Evolutionary conservation across 2,888 invertebrate genomes (phyloP), one percentile per base, ranked within the genome.

Genomic region (Tetropium fuscum): DNA sequence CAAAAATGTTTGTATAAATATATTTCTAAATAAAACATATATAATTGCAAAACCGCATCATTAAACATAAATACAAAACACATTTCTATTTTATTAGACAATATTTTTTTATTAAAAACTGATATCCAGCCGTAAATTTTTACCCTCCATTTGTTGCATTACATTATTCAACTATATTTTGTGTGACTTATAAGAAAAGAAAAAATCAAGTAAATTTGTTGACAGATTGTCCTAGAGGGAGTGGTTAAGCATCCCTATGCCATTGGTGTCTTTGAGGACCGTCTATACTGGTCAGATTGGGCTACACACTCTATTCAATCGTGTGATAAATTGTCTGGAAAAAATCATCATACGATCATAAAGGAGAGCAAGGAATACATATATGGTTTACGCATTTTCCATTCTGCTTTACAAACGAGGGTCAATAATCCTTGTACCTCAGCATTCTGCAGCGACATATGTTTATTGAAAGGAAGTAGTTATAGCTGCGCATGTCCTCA

Each of bases 221-320:
- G 7, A 16, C 38, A 80, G 76, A 71, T 83, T 1, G 76, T 87
- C 15, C 76, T 87, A 1, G 80, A 86, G 70, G 87, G 86, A n/a
- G 83, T 88, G 0, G 86, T 91, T 10, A 88, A 89, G 66, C 92
- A 93, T 78, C 96, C 97, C 0, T 94, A 91, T 80, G 88, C 93
- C 0, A 83, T 97, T 63, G 87, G 92, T 0, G 88, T 97, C 1
- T 97, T 96, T 78, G 96, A 96, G 81, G 91, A 95, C 80, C 86
- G 86, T 1, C 78, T 98, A 0, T 98, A 90, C 81, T 98, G 95
- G 95, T 93, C 93, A 36, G 96, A 98, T 78, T 94, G 93, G 93
- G 83, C 85, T 0, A 88, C 90, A 0, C 88, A 88, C 72, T 88
- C 90, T 20, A 86, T 96, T 6, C 88, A 91, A 69, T 87, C 87